Base-by-base conservation (phyloP, 2,888 invertebrate species). In the Drosophila peninsularis region DNA sequence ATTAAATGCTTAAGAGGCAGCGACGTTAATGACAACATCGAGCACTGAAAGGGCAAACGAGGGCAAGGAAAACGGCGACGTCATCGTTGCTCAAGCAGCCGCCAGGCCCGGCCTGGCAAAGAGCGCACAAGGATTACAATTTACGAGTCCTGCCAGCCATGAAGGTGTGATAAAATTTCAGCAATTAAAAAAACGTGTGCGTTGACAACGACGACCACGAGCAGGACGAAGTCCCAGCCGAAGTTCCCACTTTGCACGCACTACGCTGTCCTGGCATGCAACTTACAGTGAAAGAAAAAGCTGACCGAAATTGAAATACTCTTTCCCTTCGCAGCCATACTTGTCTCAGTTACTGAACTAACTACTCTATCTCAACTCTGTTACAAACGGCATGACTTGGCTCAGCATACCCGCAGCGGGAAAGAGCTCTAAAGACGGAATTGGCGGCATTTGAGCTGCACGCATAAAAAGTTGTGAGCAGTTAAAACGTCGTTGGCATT, bases 151-250 rank as follows among this genome's bases (percentile, higher is more conserved):
- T 88, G 83, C 86, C 83, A 83, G 78, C 85, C 81, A 82, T 82
- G 87, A 88, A 88, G 89, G 87, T 88, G 87, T 88, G 87, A 87
- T 87, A 87, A 87, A 87, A 88, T 87, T 88, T 81, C 74, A 83
- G 82, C 85, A 87, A 88, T 85, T 88, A 87, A 87, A 87, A 86
- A 86, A 86, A 83, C 88, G 86, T 85, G 86, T 86, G 81, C 86
- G 86, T 85, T 88, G 88, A 86, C 83, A 88, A 82, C 86, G 73
- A 71, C 78, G 68, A 71, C 77, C 71, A 58, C 60, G 47, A 55
- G 19, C 60, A 68, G 66, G 47, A 70, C 80, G 56, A 55, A 71
- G 50, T 71, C 67, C 68, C 70, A 14, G 0, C 32, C 41, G 14
- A 27, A 13, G 14, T 41, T 21, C 36, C 56, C 30, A 19, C 58